Percentiles rank a stretch among this genome's conserved stretches.
These are phyloP conservation scores for Nipponia nippon DNA, from an alignment of 2,113 vertebrate genomes.

Conservation along the genomic window DNA sequence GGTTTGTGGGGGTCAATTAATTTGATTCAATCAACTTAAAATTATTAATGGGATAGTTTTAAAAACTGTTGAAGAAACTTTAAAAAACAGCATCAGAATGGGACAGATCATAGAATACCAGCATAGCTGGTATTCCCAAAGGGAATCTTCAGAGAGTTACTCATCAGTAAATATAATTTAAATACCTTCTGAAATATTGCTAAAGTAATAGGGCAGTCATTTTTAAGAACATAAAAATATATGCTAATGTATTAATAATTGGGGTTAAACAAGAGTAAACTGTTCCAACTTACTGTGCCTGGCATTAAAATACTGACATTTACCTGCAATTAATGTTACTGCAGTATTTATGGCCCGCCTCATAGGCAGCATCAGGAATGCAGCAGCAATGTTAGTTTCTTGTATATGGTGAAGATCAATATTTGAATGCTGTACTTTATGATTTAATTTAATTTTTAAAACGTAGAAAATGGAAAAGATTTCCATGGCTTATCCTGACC, in stretches of 20 bases:
- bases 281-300: neutral
- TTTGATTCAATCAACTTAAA: neutral
- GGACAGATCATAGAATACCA: neutral
- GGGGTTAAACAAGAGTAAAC: neutral
- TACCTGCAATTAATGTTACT: neutral
- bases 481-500: neutral
- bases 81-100: neutral
- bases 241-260: neutral
- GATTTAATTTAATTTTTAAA: neutral
- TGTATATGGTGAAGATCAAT: neutral
- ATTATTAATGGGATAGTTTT: neutral
- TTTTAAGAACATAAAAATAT: neutral
- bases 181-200: neutral
- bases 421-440: neutral
- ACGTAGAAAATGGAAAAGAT: neutral
- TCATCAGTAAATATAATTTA: neutral
- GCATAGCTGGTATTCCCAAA: neutral
- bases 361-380: neutral
- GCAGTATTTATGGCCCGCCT: neutral
- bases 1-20: neutral
- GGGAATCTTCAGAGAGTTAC: neutral
- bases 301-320: neutral
- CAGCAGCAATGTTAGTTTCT: neutral
- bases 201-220: neutral
- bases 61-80: neutral